Conservation (phyloP, 2,113 vertebrate genomes). For the Promerops cafer region DNA sequence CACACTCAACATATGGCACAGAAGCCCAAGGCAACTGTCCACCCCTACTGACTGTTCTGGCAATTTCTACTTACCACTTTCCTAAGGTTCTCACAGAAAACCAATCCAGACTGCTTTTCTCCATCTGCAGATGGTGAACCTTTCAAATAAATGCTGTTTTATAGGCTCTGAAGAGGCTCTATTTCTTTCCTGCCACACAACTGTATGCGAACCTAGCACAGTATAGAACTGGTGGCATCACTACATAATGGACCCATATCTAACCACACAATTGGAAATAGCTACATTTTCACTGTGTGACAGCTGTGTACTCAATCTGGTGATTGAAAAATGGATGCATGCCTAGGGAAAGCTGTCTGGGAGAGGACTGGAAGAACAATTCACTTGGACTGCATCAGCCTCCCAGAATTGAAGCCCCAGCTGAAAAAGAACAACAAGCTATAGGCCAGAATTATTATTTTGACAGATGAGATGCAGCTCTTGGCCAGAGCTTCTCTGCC, state of each 20-base stretch:
- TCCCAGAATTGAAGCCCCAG: not conserved
- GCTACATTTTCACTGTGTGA: not conserved
- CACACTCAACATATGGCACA: slow-evolving; percentile 14
- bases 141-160: not conserved
- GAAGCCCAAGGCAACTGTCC: not conserved
- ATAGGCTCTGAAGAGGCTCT: not conserved
- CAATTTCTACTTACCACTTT: not conserved
- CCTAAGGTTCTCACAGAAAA: not conserved
- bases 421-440: slow-evolving; percentile 31
- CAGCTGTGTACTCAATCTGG: slow-evolving; percentile 42
- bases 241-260: not conserved
- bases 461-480: not conserved
- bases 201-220: not conserved
- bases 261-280: slow-evolving; percentile 6
- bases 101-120: not conserved
- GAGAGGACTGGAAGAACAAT: slow-evolving; percentile 30
- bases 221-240: not conserved
- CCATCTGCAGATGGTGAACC: slow-evolving; percentile 1
- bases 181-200: not conserved
- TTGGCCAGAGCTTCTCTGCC: not conserved
- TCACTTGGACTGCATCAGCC: not conserved
- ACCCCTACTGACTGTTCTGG: not conserved
- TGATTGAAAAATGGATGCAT: slow-evolving; percentile 6
- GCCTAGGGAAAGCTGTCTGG: slow-evolving; percentile 36
- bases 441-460: slow-evolving; percentile 5